Percentiles rank a stretch among this genome's conserved stretches.
phyloP scores from a whole-genome alignment of 2,113 vertebrate species.

The Rhombomys opimus region DNA sequence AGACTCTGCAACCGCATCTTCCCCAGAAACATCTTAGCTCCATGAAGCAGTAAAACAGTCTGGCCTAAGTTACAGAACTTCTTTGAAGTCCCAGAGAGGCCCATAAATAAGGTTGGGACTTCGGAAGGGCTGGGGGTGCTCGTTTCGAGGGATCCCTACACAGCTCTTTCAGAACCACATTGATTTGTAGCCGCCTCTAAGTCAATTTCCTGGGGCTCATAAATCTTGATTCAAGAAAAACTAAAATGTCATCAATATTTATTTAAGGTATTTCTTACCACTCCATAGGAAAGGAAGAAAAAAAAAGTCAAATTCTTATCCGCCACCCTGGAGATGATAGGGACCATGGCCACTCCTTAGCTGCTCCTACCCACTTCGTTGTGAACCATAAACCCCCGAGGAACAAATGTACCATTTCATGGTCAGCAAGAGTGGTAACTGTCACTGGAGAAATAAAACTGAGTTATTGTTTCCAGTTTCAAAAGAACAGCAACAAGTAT shows the following conservation, averaged over 20 bases:
- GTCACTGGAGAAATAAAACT: conserved; percentile 93
- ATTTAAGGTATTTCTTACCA: conserved; percentile 84
- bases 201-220: conserved; percentile 91
- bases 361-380: conserved; percentile 83
- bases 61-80: conserved; percentile 93
- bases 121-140: conserved; percentile 88
- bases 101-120: conserved; percentile 97
- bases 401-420: conserved; percentile 90
- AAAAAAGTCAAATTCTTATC: conserved; percentile 81
- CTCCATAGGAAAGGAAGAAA: conserved; percentile 67
- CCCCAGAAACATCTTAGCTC: conserved; percentile 90
- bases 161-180: conserved; percentile 91
- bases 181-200: conserved; percentile 95
- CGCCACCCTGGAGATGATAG: conserved; percentile 72
- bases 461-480: conserved; percentile 95
- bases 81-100: conserved; percentile 95
- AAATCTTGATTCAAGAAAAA: conserved; percentile 91
- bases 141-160: conserved; percentile 88
- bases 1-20: conserved; percentile 87
- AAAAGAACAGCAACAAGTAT: conserved; percentile 92
- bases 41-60: conserved; percentile 94
- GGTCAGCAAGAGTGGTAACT: conserved; percentile 89
- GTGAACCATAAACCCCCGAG: conserved; percentile 87
- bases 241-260: conserved; percentile 86
- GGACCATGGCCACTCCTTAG: conserved; percentile 54